Conservation (phyloP, 2,888 invertebrate species). For the Gnatocerus cornutus region DNA sequence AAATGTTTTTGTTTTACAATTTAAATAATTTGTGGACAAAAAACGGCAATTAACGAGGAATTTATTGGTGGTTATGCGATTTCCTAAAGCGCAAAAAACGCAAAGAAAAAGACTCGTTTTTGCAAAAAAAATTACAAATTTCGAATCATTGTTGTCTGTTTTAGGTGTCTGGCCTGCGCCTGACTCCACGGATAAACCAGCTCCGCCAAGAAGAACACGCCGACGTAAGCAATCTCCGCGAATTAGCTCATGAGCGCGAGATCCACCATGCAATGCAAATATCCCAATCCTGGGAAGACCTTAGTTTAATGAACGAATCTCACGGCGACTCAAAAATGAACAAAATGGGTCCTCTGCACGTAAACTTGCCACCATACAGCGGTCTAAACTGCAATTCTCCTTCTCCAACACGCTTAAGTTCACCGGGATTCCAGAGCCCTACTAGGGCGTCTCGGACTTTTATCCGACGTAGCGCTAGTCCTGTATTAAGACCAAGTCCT, state of each 20-base stretch:
- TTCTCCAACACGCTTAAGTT: constrained; percentile 66
- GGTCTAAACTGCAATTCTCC: constrained; percentile 67
- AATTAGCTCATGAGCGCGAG: constrained; percentile 93
- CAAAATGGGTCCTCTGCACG: constrained; percentile 71
- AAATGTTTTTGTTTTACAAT: no score
- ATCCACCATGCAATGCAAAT: constrained; percentile 94
- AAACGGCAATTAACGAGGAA: no score
- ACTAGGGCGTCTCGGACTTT: constrained; percentile 82
- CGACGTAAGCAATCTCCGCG: constrained; percentile 86
- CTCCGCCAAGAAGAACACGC: constrained; percentile 91
- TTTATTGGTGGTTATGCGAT: no score
- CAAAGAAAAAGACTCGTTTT: no score
- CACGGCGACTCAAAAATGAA: constrained; percentile 67
- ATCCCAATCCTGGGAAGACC: constrained; percentile 95
- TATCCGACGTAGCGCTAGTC: constrained; percentile 89
- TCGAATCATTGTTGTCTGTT: neutral
- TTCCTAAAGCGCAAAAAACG: no score
- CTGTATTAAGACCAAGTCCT: constrained; percentile 86
- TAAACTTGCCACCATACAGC: constrained; percentile 69
- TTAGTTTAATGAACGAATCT: constrained; percentile 81
- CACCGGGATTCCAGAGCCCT: constrained; percentile 74
- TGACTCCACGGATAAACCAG: constrained; percentile 91
- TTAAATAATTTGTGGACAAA: no score
- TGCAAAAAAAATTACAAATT: neutral
- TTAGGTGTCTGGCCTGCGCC: constrained; percentile 75